Base-by-base conservation (phyloP, 35 echinoderm and acorn worm species). In the Eucidaris tribuloides region DNA sequence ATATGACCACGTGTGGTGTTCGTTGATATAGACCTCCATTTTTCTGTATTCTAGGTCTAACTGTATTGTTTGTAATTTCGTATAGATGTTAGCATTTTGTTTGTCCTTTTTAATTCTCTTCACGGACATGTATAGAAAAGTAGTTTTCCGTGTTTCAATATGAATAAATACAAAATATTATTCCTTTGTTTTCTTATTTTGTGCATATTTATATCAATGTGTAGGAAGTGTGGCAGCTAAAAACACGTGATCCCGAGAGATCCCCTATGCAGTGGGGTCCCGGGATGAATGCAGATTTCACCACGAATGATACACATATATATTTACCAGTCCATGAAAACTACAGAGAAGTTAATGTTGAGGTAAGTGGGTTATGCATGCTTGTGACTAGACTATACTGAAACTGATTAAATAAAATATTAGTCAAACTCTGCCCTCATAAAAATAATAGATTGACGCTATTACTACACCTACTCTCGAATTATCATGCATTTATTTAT, bases 221-320 rank as follows among this genome's bases (percentile, higher is more conserved):
- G 13, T 63, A 92, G 90, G 41, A 44, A 14, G 52, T 87, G 15
- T 91, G 89, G 89, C 7, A 50, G 30, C 27, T n/a, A 20, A 93
- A 90, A 72, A 93, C 96, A 6, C 82, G 96, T 54, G 96, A 99
- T 59, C 83, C 77, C 38, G 77, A 86, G 58, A 78, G 87, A 0
- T 89, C 86, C 28, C 91, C 96, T 15, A 99, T 99, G 96, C 96
- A 99, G 39, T 99, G 96, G 96, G 82, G 52, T 44, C 29, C 66
- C 14, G 58, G 68, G 1, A 13, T 48, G 0, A 78, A 90, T 74
- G 83, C 96, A 42, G 96, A 91, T 0, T 99, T 99, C 46, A 78
- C 83, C 7, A 39, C 31, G 20, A 24, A 14, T 28, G 45, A 36
- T 7, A 76, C 43, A 44, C 45, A 76, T 17, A 2, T 74, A 29